phyloP scores from a whole-genome alignment of 2,797 vertebrate species.

The Corythornis leucogaster region DNA sequence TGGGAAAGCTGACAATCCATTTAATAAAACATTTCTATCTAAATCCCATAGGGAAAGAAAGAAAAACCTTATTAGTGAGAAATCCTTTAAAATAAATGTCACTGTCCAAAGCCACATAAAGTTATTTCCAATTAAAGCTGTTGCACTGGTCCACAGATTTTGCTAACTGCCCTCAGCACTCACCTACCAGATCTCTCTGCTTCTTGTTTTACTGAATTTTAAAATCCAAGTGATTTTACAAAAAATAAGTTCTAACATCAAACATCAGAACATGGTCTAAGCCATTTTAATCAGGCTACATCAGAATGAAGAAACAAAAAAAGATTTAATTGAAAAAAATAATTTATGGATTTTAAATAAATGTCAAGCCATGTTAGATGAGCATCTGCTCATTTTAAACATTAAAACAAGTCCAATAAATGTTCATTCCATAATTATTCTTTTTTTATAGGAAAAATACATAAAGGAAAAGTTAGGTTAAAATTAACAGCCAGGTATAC shows the following conservation, averaged over 20 bases:
- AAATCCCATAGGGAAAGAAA: not conserved
- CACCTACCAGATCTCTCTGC: not conserved
- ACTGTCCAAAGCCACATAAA: not conserved
- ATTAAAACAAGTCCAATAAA: not conserved
- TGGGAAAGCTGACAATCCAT: not conserved
- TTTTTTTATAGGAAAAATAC: not conserved
- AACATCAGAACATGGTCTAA: not conserved
- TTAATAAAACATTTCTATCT: not conserved
- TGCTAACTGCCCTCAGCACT: not conserved
- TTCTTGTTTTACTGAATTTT: not conserved
- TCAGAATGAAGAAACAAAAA: not conserved
- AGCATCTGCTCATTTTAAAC: not conserved
- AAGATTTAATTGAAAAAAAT: not conserved
- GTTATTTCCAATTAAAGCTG: not conserved
- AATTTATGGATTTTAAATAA: not conserved
- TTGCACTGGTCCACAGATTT: not conserved
- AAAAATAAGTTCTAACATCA: not conserved
- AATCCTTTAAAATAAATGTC: conserved; percentile 6
- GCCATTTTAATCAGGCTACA: not conserved
- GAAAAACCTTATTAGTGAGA: not conserved
- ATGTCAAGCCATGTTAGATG: not conserved
- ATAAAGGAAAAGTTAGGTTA: not conserved
- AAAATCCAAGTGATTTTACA: not conserved
- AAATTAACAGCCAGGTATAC: not conserved
- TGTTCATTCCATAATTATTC: not conserved